A percentile compares a stretch with the other conserved stretches of the same genome.
Evolutionary conservation across 2,113 vertebrate genomes (phyloP).

Genomic region (Myodes glareolus): DNA sequence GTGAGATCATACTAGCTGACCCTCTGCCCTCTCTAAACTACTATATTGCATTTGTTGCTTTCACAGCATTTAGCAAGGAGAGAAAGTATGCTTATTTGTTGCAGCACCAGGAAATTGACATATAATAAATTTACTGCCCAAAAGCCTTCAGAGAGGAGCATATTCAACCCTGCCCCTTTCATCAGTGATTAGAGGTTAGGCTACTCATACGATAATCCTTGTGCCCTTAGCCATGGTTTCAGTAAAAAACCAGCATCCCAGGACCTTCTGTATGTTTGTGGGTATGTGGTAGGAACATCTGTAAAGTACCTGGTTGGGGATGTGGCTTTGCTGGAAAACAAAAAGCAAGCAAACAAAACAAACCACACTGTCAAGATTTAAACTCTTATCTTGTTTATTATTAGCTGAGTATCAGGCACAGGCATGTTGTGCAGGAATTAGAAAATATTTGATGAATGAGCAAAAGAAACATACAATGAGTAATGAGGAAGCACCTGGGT

Average conservation of each 20-base stretch:
- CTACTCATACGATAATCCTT: too few relatives aligned
- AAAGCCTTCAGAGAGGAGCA: background rate
- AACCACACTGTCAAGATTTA: too few relatives aligned
- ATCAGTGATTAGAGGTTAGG: background rate
- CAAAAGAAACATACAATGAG: background rate
- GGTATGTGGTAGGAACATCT: too few relatives aligned
- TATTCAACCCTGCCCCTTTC: accelerated
- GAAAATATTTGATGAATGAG: background rate
- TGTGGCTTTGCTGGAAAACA: background rate
- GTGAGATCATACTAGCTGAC: too few relatives aligned
- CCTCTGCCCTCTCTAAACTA: background rate
- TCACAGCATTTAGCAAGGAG: too few relatives aligned
- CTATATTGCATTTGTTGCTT: background rate
- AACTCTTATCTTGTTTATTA: background rate
- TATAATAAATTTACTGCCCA: background rate
- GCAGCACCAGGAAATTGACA: background rate
- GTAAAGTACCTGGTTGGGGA: background rate
- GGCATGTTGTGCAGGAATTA: background rate
- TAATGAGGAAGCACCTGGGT: background rate
- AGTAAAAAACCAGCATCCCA: background rate
- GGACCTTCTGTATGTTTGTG: background rate
- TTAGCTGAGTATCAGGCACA: too few relatives aligned
- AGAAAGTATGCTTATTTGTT: background rate
- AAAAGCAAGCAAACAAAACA: background rate
- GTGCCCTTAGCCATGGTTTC: background rate